phyloP scores from a whole-genome alignment of 2,113 vertebrate species.

The Brachyistius frenatus region DNA sequence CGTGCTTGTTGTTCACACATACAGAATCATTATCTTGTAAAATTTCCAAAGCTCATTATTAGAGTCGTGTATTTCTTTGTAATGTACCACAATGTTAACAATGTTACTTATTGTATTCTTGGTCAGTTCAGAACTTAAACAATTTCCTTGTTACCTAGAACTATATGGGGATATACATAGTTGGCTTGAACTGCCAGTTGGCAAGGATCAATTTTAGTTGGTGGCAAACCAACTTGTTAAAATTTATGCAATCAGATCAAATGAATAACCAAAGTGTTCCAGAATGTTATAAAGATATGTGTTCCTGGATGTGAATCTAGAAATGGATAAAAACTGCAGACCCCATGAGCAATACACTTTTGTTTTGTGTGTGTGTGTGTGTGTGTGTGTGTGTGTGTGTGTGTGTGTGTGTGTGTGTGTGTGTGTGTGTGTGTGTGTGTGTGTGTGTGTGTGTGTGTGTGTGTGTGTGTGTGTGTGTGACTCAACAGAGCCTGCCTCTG shows the following conservation, averaged over 20 bases:
- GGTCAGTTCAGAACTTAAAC: too few species aligned
- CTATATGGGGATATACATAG: too few species aligned
- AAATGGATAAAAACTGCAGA: not conserved
- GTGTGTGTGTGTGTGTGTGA: not conserved
- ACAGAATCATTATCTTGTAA: too few species aligned
- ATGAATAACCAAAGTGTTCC: not conserved
- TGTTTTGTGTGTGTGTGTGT: not conserved
- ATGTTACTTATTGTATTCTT: too few species aligned
- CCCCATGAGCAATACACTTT: conserved; percentile 6
- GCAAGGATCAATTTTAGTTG: too few species aligned
- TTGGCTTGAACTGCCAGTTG: too few species aligned
- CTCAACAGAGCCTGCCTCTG: conserved; percentile 32
- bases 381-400: not conserved
- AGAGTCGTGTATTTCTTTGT: too few species aligned
- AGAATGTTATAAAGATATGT: conserved; percentile 1
- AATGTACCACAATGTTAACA: too few species aligned
- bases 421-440: not conserved
- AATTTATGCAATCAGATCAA: not conserved
- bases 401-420: not conserved
- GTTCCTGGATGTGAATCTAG: conserved; percentile 1
- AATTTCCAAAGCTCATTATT: too few species aligned
- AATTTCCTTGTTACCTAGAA: too few species aligned
- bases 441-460: not conserved
- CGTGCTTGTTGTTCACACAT: too few species aligned
- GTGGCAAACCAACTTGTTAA: too few species aligned